Evolutionary conservation across 2,797 vertebrate species (phyloP).

Genomic region (Gadopsis bispinosus): DNA sequence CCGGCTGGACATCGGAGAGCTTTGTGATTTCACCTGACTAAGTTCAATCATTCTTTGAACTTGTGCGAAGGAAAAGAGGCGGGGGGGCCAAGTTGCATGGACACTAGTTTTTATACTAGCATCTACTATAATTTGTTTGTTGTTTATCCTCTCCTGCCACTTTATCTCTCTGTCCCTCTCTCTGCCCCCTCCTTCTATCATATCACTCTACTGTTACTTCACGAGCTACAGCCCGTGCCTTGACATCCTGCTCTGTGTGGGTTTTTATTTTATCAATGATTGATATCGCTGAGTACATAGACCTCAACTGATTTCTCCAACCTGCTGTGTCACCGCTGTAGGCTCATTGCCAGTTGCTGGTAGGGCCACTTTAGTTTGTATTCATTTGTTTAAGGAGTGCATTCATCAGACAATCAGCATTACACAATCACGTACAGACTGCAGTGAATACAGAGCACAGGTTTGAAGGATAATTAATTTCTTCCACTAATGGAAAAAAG

Average conservation of each 20-base stretch:
- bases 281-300: conserved; percentile 66
- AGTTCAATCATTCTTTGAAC: background rate
- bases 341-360: conserved; percentile 65
- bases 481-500: conserved; percentile 40
- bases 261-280: conserved; percentile 79
- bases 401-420: conserved; percentile 47
- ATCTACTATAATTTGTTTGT: conserved; percentile 5
- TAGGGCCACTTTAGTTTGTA: conserved; percentile 44
- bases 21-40: background rate
- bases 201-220: conserved; percentile 17
- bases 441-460: conserved; percentile 13
- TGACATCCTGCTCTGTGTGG: conserved; percentile 39
- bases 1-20: background rate
- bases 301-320: conserved; percentile 58
- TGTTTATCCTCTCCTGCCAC: background rate
- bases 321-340: conserved; percentile 80
- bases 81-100: too few species aligned
- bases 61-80: background rate
- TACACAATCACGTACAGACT: conserved; percentile 52
- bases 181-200: conserved; percentile 15
- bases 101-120: background rate
- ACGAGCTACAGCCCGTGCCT: conserved; percentile 4
- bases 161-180: conserved; percentile 9
- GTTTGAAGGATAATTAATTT: conserved; percentile 59
- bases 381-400: conserved; percentile 81